Evolutionary conservation across 2,888 invertebrate genomes (phyloP).

Genomic region (Sphaerophoria rueppellii): DNA sequence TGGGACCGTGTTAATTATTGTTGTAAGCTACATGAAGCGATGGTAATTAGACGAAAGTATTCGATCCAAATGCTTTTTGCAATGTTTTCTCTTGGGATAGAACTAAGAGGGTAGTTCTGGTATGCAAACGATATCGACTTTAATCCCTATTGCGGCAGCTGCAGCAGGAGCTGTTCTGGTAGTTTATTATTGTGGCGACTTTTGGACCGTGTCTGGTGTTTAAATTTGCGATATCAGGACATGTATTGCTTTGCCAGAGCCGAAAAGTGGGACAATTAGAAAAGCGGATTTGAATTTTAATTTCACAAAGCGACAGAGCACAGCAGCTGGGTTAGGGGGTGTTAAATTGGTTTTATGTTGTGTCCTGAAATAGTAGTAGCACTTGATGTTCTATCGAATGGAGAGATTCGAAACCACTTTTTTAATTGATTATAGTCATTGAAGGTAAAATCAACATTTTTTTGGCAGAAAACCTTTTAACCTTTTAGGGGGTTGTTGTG

Average conservation of each 20-base stretch:
- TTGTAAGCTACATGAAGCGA: conserved; percentile 67
- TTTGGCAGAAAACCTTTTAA: no score
- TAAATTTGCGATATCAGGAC: conserved; percentile 46
- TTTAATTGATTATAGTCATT: conserved; percentile 28
- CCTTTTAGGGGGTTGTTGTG: no score
- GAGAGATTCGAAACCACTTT: neutral
- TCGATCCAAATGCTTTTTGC: conserved; percentile 65
- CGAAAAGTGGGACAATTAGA: conserved; percentile 57
- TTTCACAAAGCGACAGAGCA: conserved; percentile 44
- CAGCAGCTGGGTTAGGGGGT: neutral
- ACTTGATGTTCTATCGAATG: neutral
- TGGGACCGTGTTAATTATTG: conserved; percentile 67
- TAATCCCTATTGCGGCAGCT: conserved; percentile 61
- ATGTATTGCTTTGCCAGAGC: conserved; percentile 31
- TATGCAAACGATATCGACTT: conserved; percentile 50
- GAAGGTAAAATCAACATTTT: neutral
- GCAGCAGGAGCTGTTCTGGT: neutral
- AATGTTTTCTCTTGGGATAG: conserved; percentile 55
- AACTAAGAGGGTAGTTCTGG: conserved; percentile 24
- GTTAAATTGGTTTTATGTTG: neutral
- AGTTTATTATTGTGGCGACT: conserved; percentile 24
- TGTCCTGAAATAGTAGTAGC: neutral
- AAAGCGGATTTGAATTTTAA: conserved; percentile 49
- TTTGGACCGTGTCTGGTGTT: conserved; percentile 37
- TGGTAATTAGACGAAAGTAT: conserved; percentile 70